Percentiles rank a stretch among this genome's conserved stretches.
Evolutionary conservation across 2,797 vertebrate species (phyloP).

Genomic region (Sorex maritimensis): DNA sequence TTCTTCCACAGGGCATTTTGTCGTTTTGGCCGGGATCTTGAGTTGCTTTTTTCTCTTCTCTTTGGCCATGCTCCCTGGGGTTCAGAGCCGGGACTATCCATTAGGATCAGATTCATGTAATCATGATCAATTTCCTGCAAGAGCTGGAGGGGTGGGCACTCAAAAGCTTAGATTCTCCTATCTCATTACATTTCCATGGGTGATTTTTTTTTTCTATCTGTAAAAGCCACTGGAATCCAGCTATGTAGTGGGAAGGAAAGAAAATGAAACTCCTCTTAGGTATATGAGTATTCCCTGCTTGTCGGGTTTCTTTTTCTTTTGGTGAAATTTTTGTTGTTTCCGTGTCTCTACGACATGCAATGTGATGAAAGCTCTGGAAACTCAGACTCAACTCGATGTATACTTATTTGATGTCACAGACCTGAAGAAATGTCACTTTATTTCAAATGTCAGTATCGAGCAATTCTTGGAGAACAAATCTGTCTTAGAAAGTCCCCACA

Average conservation of each 20-base stretch:
- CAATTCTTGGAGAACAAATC: slow-evolving; percentile 72
- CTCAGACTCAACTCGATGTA: neutral
- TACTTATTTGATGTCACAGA: slow-evolving; percentile 64
- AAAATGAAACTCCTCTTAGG: slow-evolving; percentile 78
- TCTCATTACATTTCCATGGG: slow-evolving; percentile 57
- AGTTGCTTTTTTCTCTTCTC: slow-evolving; percentile 64
- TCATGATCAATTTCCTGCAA: slow-evolving; percentile 85
- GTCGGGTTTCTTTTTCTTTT: slow-evolving; percentile 66
- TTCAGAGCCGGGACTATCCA: slow-evolving; percentile 62
- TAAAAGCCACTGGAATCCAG: slow-evolving; percentile 72
- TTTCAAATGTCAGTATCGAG: slow-evolving; percentile 76
- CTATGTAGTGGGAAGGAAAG: slow-evolving; percentile 1
- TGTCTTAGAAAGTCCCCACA: slow-evolving; percentile 54
- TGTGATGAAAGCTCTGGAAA: slow-evolving; percentile 76
- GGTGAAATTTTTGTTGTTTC: slow-evolving; percentile 62
- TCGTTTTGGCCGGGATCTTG: slow-evolving; percentile 81
- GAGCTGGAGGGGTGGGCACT: slow-evolving; percentile 46
- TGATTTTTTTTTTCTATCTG: slow-evolving; percentile 79
- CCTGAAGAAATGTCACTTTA: slow-evolving; percentile 76
- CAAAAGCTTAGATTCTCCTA: slow-evolving; percentile 1
- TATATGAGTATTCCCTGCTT: slow-evolving; percentile 54
- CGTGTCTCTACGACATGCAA: slow-evolving; percentile 40
- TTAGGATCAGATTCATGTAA: slow-evolving; percentile 82
- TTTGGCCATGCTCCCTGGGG: slow-evolving; percentile 59
- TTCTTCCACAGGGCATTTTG: slow-evolving; percentile 81